Percentiles rank a stretch among this genome's conserved stretches.
Conservation (phyloP, 2,888 invertebrate species). For the Myopa tessellatipennis region DNA sequence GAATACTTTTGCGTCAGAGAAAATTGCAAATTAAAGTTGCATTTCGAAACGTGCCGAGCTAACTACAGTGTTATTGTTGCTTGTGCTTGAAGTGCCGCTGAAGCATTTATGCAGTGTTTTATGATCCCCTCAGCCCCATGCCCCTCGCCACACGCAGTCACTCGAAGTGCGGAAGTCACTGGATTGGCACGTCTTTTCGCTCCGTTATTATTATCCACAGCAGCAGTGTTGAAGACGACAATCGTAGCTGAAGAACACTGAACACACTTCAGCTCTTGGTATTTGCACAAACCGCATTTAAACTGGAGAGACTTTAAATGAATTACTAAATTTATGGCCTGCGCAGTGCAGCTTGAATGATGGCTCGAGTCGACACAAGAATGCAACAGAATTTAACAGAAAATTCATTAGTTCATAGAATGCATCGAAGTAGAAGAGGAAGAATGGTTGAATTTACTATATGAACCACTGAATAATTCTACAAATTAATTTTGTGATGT, state of each 20-base stretch:
- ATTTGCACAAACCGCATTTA: not conserved
- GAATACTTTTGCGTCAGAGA: constrained; percentile 4
- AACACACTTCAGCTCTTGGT: constrained; percentile 45
- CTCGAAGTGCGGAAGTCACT: constrained; percentile 16
- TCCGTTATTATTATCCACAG: constrained; percentile 45
- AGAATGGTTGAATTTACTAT: too few species aligned
- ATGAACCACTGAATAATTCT: too few species aligned
- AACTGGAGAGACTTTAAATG: not conserved
- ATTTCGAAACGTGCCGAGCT: constrained; percentile 8
- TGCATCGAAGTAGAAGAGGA: too few species aligned
- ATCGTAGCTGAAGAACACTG: constrained; percentile 58
- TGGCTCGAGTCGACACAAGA: too few species aligned
- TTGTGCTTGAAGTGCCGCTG: not conserved
- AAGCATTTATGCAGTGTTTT: not conserved
- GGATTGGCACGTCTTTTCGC: constrained; percentile 23
- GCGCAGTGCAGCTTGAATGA: not conserved
- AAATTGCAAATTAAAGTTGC: not conserved
- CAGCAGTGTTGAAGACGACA: constrained; percentile 60
- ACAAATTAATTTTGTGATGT: too few species aligned
- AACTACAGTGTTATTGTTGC: not conserved
- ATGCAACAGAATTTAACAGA: too few species aligned
- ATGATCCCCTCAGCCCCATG: not conserved
- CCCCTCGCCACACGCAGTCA: not conserved
- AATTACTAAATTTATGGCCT: not conserved
- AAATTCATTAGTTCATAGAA: too few species aligned